phyloP scores from a whole-genome alignment of 2,113 vertebrate species.

The Aegotheles bennettii region DNA sequence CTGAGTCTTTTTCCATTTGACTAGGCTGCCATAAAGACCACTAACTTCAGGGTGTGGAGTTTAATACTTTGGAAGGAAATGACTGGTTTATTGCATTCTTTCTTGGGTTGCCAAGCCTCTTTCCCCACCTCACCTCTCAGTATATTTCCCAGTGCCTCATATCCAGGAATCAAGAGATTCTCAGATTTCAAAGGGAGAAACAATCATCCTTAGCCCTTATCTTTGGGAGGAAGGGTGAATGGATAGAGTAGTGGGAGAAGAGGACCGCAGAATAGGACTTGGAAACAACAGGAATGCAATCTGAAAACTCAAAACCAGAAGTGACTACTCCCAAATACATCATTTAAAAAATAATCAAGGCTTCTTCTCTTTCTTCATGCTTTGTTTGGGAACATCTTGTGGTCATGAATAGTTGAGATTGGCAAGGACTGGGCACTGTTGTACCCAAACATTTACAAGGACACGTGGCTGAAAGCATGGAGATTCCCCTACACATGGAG shows the following conservation, averaged over 20 bases:
- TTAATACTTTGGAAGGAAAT: neutral
- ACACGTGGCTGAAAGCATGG: fast-evolving
- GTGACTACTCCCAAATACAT: neutral
- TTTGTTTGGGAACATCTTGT: neutral
- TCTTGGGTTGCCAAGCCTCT: neutral
- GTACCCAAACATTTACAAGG: neutral
- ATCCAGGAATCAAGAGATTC: neutral
- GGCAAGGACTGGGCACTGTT: neutral
- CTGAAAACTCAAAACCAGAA: neutral
- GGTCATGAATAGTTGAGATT: neutral
- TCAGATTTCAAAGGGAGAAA: neutral
- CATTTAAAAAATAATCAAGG: neutral
- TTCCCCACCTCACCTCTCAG: neutral
- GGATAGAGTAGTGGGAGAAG: neutral
- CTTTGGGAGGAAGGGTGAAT: neutral
- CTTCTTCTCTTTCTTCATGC: neutral
- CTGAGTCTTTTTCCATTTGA: neutral
- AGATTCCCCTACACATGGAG: neutral
- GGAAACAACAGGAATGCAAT: neutral
- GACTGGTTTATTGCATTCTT: neutral
- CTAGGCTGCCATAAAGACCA: neutral
- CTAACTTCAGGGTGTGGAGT: neutral
- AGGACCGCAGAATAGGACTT: neutral
- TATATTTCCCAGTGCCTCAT: neutral
- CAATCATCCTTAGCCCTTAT: neutral